Base-by-base conservation (phyloP, 2,888 invertebrate genomes). In the Sylvicola cinctus region DNA sequence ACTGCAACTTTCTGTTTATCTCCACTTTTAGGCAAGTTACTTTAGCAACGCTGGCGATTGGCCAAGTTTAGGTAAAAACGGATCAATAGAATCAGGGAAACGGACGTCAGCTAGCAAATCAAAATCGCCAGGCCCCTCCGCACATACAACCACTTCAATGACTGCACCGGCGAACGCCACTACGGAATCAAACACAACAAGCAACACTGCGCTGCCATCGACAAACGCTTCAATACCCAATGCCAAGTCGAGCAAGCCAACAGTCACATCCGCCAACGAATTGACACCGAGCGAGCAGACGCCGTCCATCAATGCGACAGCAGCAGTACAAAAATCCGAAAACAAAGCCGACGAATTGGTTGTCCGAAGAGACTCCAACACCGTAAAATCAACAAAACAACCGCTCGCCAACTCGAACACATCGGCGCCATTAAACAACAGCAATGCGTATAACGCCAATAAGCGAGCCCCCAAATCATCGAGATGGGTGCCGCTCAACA, bases 401-500 rank as follows among this genome's bases (percentile, higher is more conserved):
- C 6, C 28, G 12, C 4, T 28, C 4, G 28, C 28, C n/a, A 28
- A 28, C 10, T n/a, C 12, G 4, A 28, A n/a, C 6, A 28, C 14
- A 28, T 5, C 28, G n/a, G 14, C 4, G 12, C 12, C 28, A 13
- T 16, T 7, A 3, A 31, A 7, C 4, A 31, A 31, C n/a, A 16
- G 31, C n/a, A 31, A 16, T 16, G n/a, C 8, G 13, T 12, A 6
- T 14, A 30, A 30, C 15, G 20, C 20, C 38, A 51, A 54, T 42
- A 56, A 53, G 42, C 55, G 54, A 44, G 49, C 55, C 42, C 56
- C 56, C 42, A 58, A 56, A 47, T 84, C n/a, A n/a, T n/a, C 84
- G 57, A 90, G 85, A 55, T 91, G 91, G 91, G 76, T 87, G 37
- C 90, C 88, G 0, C 61, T 91, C 38, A 84, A 84, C 47, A 83